Evolutionary conservation across 2,113 vertebrate genomes (phyloP), one percentile per base, ranked within the genome.

Genomic region (Gavialis gangeticus): DNA sequence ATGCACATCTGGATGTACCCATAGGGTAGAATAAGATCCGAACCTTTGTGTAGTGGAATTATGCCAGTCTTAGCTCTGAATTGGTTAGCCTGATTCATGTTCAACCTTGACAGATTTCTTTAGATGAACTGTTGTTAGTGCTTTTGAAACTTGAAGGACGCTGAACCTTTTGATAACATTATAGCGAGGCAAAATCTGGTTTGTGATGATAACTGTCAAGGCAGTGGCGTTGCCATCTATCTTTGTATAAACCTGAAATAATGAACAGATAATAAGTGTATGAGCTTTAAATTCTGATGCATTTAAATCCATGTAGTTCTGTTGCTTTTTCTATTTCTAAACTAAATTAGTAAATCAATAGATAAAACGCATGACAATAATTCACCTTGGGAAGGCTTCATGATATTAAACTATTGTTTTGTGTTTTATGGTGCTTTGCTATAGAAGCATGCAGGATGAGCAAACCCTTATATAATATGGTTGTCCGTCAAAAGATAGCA

Each of bases 401-500:
- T 71, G 9, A 73, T 46, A 46, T 22, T 6, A 73, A 46, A 73
- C 67, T 16, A 71, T 37, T 37, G 12, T 73, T 73, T 73, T 73
- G 69, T 73, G 22, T 46, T 46, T 24, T 6, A 25, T 73, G 21
- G 25, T 73, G 21, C 34, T 12, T 46, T 37, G 24, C 37, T 46
- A 73, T 46, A 37, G 62, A 25, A 87, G 6, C 2, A 1, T 55
- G 21, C 28, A 21, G 46, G 12, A 10, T 54, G 88, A 63, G 63
- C 24, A 90, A 3, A 62, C 27, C 69, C 87, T 79, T 55, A 25
- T 4, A n/a, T 22, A 76, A 46, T 46, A 28, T 94, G 94, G 66
- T 34, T n/a, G 7, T 88, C 87, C 79, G 75, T 93, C 94, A 78
- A 79, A 92, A 96, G 93, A 66, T 96, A 95, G 94, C 95, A 93